phyloP scores from a whole-genome alignment of 1,140 invertebrate species.

The Eubasilissa regina region DNA sequence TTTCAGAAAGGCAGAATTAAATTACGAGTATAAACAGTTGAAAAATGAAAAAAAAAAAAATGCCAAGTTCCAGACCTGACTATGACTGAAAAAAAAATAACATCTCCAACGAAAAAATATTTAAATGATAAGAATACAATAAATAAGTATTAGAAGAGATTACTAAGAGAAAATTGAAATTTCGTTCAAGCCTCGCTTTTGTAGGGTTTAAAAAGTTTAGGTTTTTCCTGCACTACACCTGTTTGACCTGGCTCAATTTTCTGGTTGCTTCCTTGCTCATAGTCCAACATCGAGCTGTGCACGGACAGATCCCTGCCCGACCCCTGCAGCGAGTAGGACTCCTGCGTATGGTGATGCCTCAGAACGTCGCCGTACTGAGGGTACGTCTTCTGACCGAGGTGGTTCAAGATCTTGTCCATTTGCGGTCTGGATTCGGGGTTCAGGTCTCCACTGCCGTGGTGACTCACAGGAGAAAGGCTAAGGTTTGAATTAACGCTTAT shows the following conservation, averaged over 20 bases:
- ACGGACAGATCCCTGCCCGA: slow-evolving; percentile 53
- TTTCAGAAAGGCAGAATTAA: too few relatives aligned
- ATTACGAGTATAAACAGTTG: too few relatives aligned
- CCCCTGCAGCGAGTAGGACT: slow-evolving; percentile 24
- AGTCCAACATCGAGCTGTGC: slow-evolving; percentile 62
- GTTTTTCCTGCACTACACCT: slow-evolving; percentile 68
- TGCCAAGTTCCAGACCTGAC: too few relatives aligned
- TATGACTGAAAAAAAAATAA: too few relatives aligned
- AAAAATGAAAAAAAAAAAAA: too few relatives aligned
- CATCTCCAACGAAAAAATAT: too few relatives aligned
- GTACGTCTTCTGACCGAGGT: slow-evolving; percentile 32
- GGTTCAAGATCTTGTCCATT: slow-evolving; percentile 39
- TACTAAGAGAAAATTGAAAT: neutral
- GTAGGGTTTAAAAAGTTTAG: slow-evolving; percentile 81
- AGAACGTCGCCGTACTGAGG: slow-evolving; percentile 54
- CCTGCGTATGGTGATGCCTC: slow-evolving; percentile 46
- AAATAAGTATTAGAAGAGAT: too few relatives aligned
- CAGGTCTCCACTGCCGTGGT: slow-evolving; percentile 37
- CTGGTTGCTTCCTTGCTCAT: slow-evolving; percentile 60
- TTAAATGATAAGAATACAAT: too few relatives aligned
- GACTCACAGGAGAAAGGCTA: slow-evolving; percentile 51
- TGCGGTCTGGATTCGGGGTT: slow-evolving; percentile 30
- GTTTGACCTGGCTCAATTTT: slow-evolving; percentile 63
- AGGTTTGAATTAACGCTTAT: slow-evolving; percentile 59
- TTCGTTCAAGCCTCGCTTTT: slow-evolving; percentile 74